Evolutionary conservation across 1,140 invertebrate species (phyloP).

Genomic region (Cydia pomonella): DNA sequence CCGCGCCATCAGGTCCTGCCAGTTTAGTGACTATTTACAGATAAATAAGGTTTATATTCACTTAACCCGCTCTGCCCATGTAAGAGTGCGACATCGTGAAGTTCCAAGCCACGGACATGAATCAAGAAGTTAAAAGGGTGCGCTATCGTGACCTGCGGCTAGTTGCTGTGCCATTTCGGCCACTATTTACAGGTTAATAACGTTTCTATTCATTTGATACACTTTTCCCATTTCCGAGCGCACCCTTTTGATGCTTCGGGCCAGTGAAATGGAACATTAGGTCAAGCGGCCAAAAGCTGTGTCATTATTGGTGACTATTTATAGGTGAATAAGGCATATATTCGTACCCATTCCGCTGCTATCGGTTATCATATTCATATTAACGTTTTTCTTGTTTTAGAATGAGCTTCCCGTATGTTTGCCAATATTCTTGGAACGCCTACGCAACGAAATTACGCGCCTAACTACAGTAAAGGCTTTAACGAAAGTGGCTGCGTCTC

Average conservation of each 20-base stretch:
- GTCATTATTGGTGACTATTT: conserved; percentile 53
- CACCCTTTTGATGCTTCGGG: conserved; percentile 82
- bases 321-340: conserved; percentile 58
- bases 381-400: conserved; percentile 63
- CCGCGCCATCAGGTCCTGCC: conserved; percentile 99
- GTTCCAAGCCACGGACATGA: conserved; percentile 96
- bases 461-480: conserved; percentile 97
- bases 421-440: conserved; percentile 95
- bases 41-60: too few relatives aligned
- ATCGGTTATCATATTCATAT: too few relatives aligned
- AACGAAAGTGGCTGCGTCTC: conserved; percentile 96
- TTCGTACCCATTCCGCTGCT: too few relatives aligned
- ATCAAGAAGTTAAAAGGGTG: conserved; percentile 99
- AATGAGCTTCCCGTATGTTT: conserved; percentile 91
- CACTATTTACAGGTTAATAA: conserved; percentile 84
- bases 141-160: conserved; percentile 98
- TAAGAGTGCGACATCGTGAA: conserved; percentile 93
- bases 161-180: conserved; percentile 95
- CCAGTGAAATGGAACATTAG: too few relatives aligned
- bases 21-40: too few relatives aligned
- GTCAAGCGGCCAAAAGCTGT: too few relatives aligned
- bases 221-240: conserved; percentile 91
- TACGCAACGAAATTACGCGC: conserved; percentile 98
- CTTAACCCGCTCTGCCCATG: conserved; percentile 87
- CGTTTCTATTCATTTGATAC: conserved; percentile 74